Percentiles rank a stretch among this genome's conserved stretches.
Conservation (phyloP, 2,113 vertebrate species). For the Neolamprologus falcicula region DNA sequence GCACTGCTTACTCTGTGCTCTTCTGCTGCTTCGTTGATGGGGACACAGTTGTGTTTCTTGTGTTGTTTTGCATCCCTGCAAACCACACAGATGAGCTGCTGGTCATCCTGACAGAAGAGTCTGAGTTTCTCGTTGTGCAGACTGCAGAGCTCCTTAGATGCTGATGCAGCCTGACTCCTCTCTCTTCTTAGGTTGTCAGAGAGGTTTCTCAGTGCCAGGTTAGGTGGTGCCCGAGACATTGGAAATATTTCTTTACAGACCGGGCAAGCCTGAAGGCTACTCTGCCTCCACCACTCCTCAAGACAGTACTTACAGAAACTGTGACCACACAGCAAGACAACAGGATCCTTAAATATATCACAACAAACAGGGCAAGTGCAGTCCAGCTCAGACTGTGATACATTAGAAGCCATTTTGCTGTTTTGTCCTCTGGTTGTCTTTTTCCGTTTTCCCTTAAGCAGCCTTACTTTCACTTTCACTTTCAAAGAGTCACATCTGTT, state of each 20-base stretch:
- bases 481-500: fast-evolving
- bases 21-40: background rate
- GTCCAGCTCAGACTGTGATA: fast-evolving
- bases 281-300: conserved; percentile 29
- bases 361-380: conserved; percentile 2
- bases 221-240: background rate
- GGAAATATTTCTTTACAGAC: conserved; percentile 16
- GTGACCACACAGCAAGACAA: conserved; percentile 23
- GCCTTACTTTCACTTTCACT: conserved; percentile 1
- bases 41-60: background rate
- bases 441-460: background rate
- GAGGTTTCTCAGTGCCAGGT: conserved; percentile 26
- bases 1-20: background rate
- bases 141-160: background rate
- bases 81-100: conserved; percentile 25
- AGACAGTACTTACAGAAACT: conserved; percentile 36
- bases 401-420: background rate
- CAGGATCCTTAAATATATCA: conserved; percentile 15
- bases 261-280: background rate
- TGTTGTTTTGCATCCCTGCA: conserved; percentile 12
- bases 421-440: background rate
- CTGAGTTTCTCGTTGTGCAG: conserved; percentile 5
- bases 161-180: background rate
- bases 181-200: background rate
- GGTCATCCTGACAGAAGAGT: conserved; percentile 36